Conservation (phyloP, 2,797 vertebrate species). For the Rhincodon typus region DNA sequence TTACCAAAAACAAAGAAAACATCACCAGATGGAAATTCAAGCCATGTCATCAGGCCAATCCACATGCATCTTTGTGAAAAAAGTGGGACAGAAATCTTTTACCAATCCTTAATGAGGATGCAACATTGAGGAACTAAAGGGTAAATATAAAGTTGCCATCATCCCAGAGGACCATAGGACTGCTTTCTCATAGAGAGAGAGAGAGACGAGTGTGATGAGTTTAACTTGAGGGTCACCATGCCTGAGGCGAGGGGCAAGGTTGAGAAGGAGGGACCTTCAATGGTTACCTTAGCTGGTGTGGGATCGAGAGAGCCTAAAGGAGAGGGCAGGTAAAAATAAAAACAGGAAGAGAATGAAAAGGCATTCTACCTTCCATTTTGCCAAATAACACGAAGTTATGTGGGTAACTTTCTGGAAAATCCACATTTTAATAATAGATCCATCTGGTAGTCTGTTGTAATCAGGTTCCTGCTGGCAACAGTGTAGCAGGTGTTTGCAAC, state of each 20-base stretch:
- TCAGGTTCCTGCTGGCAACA: background rate
- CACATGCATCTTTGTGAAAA: background rate
- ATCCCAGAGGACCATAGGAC: no score
- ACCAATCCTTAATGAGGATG: background rate
- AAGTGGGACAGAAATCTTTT: background rate
- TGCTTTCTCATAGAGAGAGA: background rate
- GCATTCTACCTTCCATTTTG: background rate
- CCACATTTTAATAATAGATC: conserved; percentile 4
- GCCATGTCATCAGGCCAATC: no score
- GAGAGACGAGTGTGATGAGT: no score
- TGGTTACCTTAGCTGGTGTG: no score
- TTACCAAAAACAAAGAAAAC: background rate
- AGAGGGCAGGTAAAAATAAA: background rate
- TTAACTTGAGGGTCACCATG: no score
- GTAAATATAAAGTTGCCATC: no score
- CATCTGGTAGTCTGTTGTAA: background rate
- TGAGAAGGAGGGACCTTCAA: no score
- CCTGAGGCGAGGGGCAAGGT: no score
- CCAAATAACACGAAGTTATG: background rate
- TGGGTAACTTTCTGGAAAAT: conserved; percentile 15
- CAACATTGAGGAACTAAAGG: background rate
- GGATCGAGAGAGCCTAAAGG: background rate
- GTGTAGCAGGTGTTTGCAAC: conserved; percentile 25
- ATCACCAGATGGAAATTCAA: background rate
- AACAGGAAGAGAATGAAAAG: background rate